phyloP scores from a whole-genome alignment of 2,888 invertebrate genomes.

The Neria commutata region DNA sequence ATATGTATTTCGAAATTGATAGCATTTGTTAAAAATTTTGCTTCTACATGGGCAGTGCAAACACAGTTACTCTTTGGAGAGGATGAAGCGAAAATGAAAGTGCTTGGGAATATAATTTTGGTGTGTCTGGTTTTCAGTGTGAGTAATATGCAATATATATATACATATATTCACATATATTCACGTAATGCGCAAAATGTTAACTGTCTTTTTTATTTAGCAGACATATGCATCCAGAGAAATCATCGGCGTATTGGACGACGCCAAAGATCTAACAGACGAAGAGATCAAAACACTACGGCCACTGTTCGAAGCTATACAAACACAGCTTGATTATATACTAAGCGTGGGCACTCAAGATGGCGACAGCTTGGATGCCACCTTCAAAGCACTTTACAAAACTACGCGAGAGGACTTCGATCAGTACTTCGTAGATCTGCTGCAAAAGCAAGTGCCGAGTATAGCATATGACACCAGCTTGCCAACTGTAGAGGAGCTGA shows the following conservation, averaged over 20 bases:
- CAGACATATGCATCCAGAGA: slow-evolving; percentile 11
- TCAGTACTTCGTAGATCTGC: slow-evolving; percentile 10
- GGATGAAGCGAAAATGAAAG: slow-evolving; percentile 3
- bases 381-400: slow-evolving; percentile 29
- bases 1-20: too few relatives aligned
- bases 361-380: slow-evolving; percentile 23
- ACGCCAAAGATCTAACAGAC: slow-evolving; percentile 33
- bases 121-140: slow-evolving; percentile 2
- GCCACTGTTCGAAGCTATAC: slow-evolving; percentile 45
- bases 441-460: slow-evolving; percentile 17
- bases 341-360: slow-evolving; percentile 28
- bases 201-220: too few relatives aligned
- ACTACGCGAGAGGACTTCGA: slow-evolving; percentile 29
- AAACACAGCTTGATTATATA: slow-evolving; percentile 45
- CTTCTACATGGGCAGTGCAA: too few relatives aligned
- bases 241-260: slow-evolving; percentile 27
- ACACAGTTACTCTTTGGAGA: too few relatives aligned
- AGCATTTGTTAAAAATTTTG: too few relatives aligned
- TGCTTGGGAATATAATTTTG: background rate
- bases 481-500: slow-evolving; percentile 41
- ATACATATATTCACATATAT: background rate
- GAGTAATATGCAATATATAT: background rate
- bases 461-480: slow-evolving; percentile 41
- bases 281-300: slow-evolving; percentile 40
- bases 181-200: slow-evolving; percentile 24